Evolutionary conservation across 2,797 vertebrate genomes (phyloP), one percentile per base, ranked within the genome.

Genomic region (Buphagus erythrorhynchus): DNA sequence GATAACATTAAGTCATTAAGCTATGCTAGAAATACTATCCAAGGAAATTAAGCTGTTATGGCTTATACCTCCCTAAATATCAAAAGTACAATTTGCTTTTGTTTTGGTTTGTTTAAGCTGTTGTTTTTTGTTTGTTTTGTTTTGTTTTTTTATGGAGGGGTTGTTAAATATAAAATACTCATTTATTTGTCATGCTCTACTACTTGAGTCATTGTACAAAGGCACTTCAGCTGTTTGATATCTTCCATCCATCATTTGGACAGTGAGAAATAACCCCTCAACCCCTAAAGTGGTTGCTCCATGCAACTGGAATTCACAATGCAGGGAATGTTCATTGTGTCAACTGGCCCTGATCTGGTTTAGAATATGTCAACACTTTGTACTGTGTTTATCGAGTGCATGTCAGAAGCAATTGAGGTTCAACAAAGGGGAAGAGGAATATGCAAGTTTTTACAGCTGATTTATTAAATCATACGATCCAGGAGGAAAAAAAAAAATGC

Each of bases 231-330:
- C 33, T 88, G n/a, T 79, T 84, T 85, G 48, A 67, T 90, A 67
- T 45, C 26, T 86, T 57, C 35, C 67, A 94, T 95, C 86, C 36
- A 76, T 93, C 90, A 95, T 84, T 54, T 67, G 59, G 83, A 93
- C 83, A 94, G 71, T 57, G 74, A 93, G 35, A 16, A 94, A 90
- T 87, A 90, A 92, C 58, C 45, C 62, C 54, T 93, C 63, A 86
- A 12, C 10, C 51, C n/a, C 40, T 87, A 6, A 78, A 88, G 59
- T 43, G 19, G 63, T 46, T 91, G 67, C 45, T 88, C 55, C 43
- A 88, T 0, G 2, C 69, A 86, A 62, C 43, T 31, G 63, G 77
- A 93, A 95, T 93, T 88, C 88, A 86, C 61, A 95, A 75, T 66
- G 58, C 38, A 57, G 66, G 82, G 85, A 94, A 67, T 65, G 58